Evolutionary conservation across 2,797 vertebrate species (phyloP).

Genomic region (Girardinus metallicus): DNA sequence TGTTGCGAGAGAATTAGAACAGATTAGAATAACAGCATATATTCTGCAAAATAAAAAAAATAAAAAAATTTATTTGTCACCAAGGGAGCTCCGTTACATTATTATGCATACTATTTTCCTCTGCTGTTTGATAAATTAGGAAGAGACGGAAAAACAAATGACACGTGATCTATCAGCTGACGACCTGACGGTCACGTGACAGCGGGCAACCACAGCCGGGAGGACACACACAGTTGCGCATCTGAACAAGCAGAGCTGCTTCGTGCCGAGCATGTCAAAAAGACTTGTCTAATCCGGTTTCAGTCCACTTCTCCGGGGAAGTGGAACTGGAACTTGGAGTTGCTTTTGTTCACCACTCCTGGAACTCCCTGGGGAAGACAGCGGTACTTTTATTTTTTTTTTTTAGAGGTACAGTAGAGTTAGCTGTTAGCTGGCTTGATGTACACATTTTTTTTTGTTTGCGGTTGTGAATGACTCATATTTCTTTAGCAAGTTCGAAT

Average conservation of each 20-base stretch:
- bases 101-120: not conserved
- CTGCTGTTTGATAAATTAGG: not conserved
- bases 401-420: conserved; percentile 19
- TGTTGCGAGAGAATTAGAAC: not conserved
- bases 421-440: conserved; percentile 13
- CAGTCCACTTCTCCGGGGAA: not conserved
- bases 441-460: not conserved
- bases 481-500: not conserved
- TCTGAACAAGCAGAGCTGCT: not conserved
- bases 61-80: no score
- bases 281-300: no score
- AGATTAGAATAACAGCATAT: no score
- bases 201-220: not conserved
- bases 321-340: fast-evolving
- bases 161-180: conserved; percentile 78
- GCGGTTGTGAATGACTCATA: not conserved
- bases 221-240: no score
- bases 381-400: not conserved
- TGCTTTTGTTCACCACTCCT: no score
- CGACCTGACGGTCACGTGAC: conserved; percentile 14
- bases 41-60: no score
- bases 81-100: not conserved
- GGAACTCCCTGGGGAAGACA: not conserved
- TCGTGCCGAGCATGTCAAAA: not conserved
- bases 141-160: not conserved